Base-by-base conservation (phyloP, 2,113 vertebrate species). In the Microtus oregoni region DNA sequence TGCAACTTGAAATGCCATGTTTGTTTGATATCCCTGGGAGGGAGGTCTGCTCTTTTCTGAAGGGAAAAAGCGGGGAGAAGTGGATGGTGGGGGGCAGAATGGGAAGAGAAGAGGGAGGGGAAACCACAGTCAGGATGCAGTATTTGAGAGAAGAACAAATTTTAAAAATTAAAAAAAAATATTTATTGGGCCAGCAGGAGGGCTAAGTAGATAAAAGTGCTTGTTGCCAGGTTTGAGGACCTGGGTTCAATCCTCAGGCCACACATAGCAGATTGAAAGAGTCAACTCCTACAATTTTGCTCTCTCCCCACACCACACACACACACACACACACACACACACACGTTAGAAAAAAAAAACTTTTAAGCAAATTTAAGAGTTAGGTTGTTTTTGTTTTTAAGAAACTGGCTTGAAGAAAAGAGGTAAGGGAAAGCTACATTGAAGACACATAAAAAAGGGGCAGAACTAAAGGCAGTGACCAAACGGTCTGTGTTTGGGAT, bases 351-450 rank as follows among this genome's bases (percentile, higher is more conserved):
- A 28, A n/a, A n/a, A n/a, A 70, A 17, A 77, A 47, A 78, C 12
- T 78, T 78, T 50, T 38, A 82, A 88, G 44, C 61, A 9, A 8
- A n/a, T 28, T 77, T 52, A 55, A 72, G 35, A 73, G 72, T 73
- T 38, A 38, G 19, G 7, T 73, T 73, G 72, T 9, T 50, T 86
- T 52, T 92, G 24, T 77, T 85, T 95, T 89, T 19, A 24, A 68
- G 38, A 90, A 73, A 61, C 26, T 87, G 30, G 22, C 70, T 89
- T 85, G 52, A 89, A 93, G 81, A 70, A 79, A 95, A 77, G 3
- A 90, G 72, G 52, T 70, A 24, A 78, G 65, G 78, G 11, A 73
- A 86, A 77, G 52, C 72, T 32, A 17, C 1, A n/a, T 7, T 73
- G 41, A 7, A 41, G 47, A 15, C 47, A 0, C 47, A 22, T 55